phyloP scores from a whole-genome alignment of 2,888 invertebrate genomes.

The Lapara coniferarum region DNA sequence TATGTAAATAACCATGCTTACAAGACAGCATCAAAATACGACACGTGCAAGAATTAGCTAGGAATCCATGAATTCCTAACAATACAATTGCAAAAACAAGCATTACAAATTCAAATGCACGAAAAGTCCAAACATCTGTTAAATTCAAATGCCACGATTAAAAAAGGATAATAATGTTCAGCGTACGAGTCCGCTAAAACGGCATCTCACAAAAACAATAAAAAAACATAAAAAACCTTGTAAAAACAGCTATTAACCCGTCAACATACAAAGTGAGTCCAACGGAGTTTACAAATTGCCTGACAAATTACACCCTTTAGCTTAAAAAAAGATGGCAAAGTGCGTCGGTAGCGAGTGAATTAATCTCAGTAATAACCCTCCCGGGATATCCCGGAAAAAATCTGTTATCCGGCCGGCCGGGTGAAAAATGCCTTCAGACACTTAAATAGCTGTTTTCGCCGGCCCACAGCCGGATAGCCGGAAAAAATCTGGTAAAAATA shows the following conservation, averaged over 20 bases:
- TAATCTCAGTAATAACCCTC: slow-evolving; percentile 35
- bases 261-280: slow-evolving; percentile 4
- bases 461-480: slow-evolving; percentile 40
- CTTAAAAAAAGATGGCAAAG: slow-evolving; percentile 41
- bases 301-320: slow-evolving; percentile 46
- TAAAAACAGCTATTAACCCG: slow-evolving; percentile 27
- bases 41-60: no score
- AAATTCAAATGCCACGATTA: neutral
- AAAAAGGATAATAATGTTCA: slow-evolving; percentile 30
- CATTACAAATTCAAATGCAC: neutral
- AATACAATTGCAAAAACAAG: no score
- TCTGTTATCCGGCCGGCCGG: slow-evolving; percentile 62
- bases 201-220: slow-evolving; percentile 1
- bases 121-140: neutral
- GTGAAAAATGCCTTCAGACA: slow-evolving; percentile 60
- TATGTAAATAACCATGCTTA: no score
- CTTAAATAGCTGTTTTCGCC: slow-evolving; percentile 65
- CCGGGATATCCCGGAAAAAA: slow-evolving; percentile 62
- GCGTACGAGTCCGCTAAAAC: slow-evolving; percentile 8
- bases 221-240: slow-evolving; percentile 21
- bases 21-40: no score
- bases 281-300: slow-evolving; percentile 37
- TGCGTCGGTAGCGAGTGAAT: slow-evolving; percentile 44
- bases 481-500: slow-evolving; percentile 36
- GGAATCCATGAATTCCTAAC: no score